Evolutionary conservation across 2,888 invertebrate genomes (phyloP).

Genomic region (Galeruca laticollis): DNA sequence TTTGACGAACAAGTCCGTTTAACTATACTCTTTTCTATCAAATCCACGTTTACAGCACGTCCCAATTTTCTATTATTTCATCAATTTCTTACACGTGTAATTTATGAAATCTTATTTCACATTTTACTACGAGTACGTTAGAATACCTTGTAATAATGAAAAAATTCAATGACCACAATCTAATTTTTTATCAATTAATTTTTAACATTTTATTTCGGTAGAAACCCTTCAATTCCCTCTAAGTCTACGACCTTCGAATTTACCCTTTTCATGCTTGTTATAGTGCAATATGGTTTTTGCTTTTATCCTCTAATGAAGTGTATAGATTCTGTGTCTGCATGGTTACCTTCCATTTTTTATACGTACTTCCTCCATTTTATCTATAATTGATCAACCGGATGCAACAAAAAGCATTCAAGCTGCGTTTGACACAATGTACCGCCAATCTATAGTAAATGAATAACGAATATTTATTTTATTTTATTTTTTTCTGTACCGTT

Average conservation of each 20-base stretch:
- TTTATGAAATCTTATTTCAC: no score
- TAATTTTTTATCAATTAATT: not conserved
- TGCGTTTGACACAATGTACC: not conserved
- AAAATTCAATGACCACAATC: no score
- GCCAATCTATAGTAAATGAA: not conserved
- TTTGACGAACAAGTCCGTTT: no score
- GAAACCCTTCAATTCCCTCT: not conserved
- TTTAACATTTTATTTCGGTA: not conserved
- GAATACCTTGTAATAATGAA: no score
- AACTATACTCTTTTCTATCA: no score
- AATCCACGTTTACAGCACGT: no score
- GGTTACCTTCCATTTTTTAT: slow-evolving; percentile 1
- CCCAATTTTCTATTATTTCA: no score
- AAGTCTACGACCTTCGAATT: not conserved
- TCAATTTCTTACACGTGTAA: no score
- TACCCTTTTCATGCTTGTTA: slow-evolving; percentile 20
- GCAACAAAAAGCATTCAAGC: not conserved
- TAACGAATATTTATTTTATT: not conserved
- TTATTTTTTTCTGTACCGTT: not conserved
- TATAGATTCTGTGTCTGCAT: slow-evolving; percentile 7
- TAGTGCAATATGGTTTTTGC: slow-evolving; percentile 18
- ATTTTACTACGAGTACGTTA: no score
- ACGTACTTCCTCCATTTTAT: slow-evolving; percentile 1
- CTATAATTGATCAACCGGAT: slow-evolving; percentile 16
- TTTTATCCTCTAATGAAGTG: slow-evolving; percentile 20